phyloP scores from a whole-genome alignment of 1,140 invertebrate species.

The Bombus breviceps region DNA sequence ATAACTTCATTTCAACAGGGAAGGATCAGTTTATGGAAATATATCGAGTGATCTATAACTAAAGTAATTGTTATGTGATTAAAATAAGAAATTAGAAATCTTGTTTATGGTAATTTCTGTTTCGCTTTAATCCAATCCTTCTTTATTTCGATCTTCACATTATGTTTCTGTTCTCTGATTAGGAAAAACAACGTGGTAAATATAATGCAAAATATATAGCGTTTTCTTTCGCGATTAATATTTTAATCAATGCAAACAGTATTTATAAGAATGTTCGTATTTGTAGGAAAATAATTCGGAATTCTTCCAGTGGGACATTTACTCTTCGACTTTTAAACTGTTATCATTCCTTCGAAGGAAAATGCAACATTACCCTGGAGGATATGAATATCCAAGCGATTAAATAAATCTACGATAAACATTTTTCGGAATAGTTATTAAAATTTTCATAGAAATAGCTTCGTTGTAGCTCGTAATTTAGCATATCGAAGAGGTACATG shows the following conservation, averaged over 20 bases:
- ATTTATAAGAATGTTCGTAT: too few relatives aligned
- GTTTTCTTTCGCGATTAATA: too few relatives aligned
- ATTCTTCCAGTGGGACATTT: constrained; percentile 3
- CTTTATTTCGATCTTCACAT: too few relatives aligned
- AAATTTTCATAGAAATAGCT: constrained; percentile 44
- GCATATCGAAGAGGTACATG: background rate
- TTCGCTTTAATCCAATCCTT: too few relatives aligned
- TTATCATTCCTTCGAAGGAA: constrained; percentile 15
- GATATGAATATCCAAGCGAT: background rate
- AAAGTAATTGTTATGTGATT: background rate
- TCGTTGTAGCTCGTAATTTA: background rate
- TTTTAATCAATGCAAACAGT: too few relatives aligned
- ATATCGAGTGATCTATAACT: background rate
- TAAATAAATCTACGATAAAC: constrained; percentile 34
- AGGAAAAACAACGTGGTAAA: too few relatives aligned
- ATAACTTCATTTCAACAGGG: too few relatives aligned
- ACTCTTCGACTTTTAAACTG: constrained; percentile 4
- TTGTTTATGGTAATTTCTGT: too few relatives aligned
- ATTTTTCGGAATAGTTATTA: background rate
- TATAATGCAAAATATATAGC: too few relatives aligned
- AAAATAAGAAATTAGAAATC: background rate
- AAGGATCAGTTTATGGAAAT: background rate
- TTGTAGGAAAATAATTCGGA: constrained; percentile 14
- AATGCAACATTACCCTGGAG: background rate
- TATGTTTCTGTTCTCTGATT: too few relatives aligned